Conservation (phyloP, 2,797 vertebrate genomes). For the Phoxinus dragarum region DNA sequence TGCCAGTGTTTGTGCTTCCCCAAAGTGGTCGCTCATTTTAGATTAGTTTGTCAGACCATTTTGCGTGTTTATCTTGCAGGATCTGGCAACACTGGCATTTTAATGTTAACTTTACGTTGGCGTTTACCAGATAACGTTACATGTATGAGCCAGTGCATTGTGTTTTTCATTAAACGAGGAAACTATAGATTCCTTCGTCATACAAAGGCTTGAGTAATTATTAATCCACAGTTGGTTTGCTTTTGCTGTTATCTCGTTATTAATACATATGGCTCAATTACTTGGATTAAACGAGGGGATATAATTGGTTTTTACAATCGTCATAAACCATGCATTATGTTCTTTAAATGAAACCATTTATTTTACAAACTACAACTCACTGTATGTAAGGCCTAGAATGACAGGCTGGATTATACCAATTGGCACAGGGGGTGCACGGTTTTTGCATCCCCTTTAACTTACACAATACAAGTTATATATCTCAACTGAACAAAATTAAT, state of each 20-base stretch:
- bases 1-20: neutral
- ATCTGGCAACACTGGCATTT: constrained; percentile 1
- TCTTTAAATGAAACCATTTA: neutral
- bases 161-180: neutral
- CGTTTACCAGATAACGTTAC: neutral
- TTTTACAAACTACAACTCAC: neutral
- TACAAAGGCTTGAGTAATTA: neutral
- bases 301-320: neutral
- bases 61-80: neutral
- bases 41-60: neutral
- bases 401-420: constrained; percentile 3
- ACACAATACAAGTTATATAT: neutral
- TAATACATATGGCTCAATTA: neutral
- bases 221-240: neutral
- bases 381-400: constrained; percentile 25
- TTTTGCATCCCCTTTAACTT: neutral
- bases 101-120: neutral
- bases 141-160: neutral
- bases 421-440: neutral
- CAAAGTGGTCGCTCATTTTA: neutral
- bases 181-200: neutral
- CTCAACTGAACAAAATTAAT: too few species aligned
- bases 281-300: neutral
- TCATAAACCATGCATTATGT: neutral
- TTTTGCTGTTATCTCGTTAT: neutral